Evolutionary conservation across 1,140 invertebrate genomes (phyloP), one percentile per base, ranked within the genome.

Genomic region (Vollenhovia emeryi): DNA sequence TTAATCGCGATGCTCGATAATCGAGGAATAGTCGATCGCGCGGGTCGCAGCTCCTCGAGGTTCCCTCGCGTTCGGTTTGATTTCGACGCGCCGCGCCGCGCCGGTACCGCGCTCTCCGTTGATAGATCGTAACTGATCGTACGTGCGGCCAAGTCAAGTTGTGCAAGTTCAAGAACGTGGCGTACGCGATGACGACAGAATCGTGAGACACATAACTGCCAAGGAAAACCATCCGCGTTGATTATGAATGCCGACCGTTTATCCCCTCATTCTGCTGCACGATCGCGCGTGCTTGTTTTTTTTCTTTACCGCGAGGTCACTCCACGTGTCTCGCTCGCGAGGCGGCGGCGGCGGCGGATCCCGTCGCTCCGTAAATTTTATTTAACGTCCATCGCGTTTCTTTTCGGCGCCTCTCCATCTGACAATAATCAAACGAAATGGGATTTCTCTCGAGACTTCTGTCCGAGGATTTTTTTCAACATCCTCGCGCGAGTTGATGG

Each of bases 91-190:
- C 18, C 50, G 43, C n/a, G n/a, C n/a, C n/a, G n/a, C n/a, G n/a
- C n/a, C n/a, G n/a, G n/a, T n/a, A n/a, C n/a, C n/a, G n/a, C n/a
- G n/a, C 66, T 73, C 66, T 57, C 66, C 50, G 78, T 71, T 55
- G 66, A 82, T 73, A 57, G 69, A 82, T 57, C 78, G 57, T 57
- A 75, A 75, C 82, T 76, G 69, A 76, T 76, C 43, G 43, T 60
- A 76, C 27, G 60, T 66, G 60, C 43, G 45, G 60, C 13, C 73
- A 62, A 60, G 40, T 76, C 73, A 62, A 78, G 78, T 73, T 43
- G 50, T 9, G 24, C 83, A 55, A 84, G 43, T 78, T 79, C 21
- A 78, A 78, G 55, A 78, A 78, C 69, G 33, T 45, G n/a, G 43
- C n/a, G 60, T 68, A 36, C 18, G 66, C 18, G 40, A 43, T 71